These are phyloP conservation scores for Temnopleurus reevesii DNA, from an alignment of 53 echinoderm and acorn worm genomes.

Conservation along the genomic window DNA sequence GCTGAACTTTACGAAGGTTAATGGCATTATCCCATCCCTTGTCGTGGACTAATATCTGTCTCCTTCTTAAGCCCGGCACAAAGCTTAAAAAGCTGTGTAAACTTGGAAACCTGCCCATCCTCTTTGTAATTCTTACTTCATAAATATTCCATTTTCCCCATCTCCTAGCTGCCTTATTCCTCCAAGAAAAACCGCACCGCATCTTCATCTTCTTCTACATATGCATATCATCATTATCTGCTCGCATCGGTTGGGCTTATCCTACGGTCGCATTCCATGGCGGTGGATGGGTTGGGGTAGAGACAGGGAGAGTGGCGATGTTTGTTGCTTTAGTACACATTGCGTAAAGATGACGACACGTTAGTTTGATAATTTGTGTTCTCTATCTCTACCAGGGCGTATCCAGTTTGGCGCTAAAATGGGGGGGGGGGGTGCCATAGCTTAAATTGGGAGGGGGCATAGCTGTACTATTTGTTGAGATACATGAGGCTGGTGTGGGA, in stretches of 20 bases:
- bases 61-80: not conserved
- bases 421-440: not conserved
- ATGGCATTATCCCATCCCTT: constrained; percentile 16
- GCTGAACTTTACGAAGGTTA: constrained; percentile 1
- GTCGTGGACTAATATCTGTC: not conserved
- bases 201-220: not conserved
- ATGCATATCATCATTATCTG: constrained; percentile 43
- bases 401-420: not conserved
- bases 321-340: constrained; percentile 54
- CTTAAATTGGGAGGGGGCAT: not conserved
- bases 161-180: not conserved
- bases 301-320: constrained; percentile 19
- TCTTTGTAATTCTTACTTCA: too few relatives aligned
- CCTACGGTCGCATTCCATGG: constrained; percentile 4
- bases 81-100: constrained; percentile 42
- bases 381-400: not conserved
- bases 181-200: constrained; percentile 17
- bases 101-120: constrained; percentile 31
- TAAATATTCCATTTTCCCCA: not conserved
- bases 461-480: too few relatives aligned
- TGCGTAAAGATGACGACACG: constrained; percentile 55
- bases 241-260: not conserved
- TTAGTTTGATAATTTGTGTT: constrained; percentile 48
- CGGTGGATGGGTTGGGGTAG: not conserved
- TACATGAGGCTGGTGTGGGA: not conserved